These are phyloP conservation scores for Netelia fuscicornis DNA, from an alignment of 2,888 invertebrate species.

Conservation along the genomic window DNA sequence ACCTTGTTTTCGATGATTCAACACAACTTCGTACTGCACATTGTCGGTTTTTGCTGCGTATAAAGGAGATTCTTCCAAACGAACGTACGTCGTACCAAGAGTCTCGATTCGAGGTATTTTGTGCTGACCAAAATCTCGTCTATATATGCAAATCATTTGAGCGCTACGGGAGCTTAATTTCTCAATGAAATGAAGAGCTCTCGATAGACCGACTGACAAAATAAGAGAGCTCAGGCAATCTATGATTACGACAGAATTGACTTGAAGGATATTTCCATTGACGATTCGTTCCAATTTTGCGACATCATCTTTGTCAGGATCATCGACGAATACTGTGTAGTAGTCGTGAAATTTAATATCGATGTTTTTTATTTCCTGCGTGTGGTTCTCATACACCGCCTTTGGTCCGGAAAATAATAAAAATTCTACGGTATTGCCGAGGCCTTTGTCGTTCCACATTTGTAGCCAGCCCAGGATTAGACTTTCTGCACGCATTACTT, in stretches of 20 bases:
- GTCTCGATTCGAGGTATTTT: slow-evolving; percentile 80
- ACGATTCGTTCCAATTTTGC: slow-evolving; percentile 72
- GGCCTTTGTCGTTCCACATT: slow-evolving; percentile 72
- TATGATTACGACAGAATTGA: slow-evolving; percentile 76
- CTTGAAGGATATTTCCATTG: slow-evolving; percentile 55
- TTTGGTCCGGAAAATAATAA: slow-evolving; percentile 79
- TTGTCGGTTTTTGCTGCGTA: slow-evolving; percentile 52
- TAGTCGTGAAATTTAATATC: slow-evolving; percentile 78
- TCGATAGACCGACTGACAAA: slow-evolving; percentile 76
- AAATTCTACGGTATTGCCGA: slow-evolving; percentile 70
- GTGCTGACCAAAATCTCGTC: slow-evolving; percentile 74
- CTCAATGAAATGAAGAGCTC: slow-evolving; percentile 76
- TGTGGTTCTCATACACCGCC: slow-evolving; percentile 67
- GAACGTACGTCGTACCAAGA: slow-evolving; percentile 79
- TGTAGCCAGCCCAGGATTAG: slow-evolving; percentile 80
- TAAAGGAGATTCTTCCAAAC: slow-evolving; percentile 70
- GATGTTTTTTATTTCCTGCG: slow-evolving; percentile 66
- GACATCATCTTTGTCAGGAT: slow-evolving; percentile 70
- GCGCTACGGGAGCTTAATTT: slow-evolving; percentile 75
- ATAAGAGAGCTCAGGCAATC: slow-evolving; percentile 80
- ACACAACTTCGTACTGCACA: slow-evolving; percentile 73
- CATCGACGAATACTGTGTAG: slow-evolving; percentile 74
- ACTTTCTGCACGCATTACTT: slow-evolving; percentile 74
- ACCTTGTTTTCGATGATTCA: slow-evolving; percentile 76
- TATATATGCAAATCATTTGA: slow-evolving; percentile 80